Evolutionary conservation across 2,113 vertebrate genomes (phyloP), one percentile per base, ranked within the genome.

Genomic region (Ochotona princeps): DNA sequence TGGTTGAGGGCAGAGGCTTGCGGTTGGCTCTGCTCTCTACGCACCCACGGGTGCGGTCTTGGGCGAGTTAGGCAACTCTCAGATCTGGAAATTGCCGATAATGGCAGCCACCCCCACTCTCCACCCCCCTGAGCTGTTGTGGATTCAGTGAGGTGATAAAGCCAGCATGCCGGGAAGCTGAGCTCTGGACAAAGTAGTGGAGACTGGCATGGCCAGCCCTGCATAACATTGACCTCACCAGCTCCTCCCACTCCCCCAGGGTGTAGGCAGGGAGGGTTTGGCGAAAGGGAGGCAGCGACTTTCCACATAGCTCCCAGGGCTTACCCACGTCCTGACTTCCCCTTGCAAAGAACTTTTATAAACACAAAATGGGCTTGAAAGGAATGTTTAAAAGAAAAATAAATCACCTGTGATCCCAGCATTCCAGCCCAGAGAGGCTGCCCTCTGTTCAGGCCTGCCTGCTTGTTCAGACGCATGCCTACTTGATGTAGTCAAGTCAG

Each of bases 291-390:
- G 28, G 28, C 61, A 14, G n/a, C 0, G 3, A 5, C 2, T 94
- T 91, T 73, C 66, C 65, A 83, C 4, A 1, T 51, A 18, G 30
- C 61, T 69, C 63, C 57, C 83, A 72, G 28, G 86, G 75, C 54
- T 57, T 79, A 60, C 54, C 75, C 66, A 92, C 54, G 84, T 70
- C 54, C 73, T 91, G 72, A 80, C 49, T 85, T 84, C 74, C 67
- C 80, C 65, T 81, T 63, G 51, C 61, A 80, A 92, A 87, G 51
- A 81, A 18, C 67, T 38, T 57, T 60, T 84, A 65, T 91, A 87
- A 69, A 94, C 92, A 91, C 49, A 63, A 79, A 21, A 63, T 78
- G 38, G 21, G 35, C n/a, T 80, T 84, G 80, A 79, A 86, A 92
- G 44, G 21, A 73, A 83, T 74, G 35, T 60, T n/a, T 82, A 73